A percentile compares a stretch with the other conserved stretches of the same genome.
These are phyloP conservation scores for Embidobia sp. DNA, from an alignment of 2,888 invertebrate genomes.

Conservation along the genomic window DNA sequence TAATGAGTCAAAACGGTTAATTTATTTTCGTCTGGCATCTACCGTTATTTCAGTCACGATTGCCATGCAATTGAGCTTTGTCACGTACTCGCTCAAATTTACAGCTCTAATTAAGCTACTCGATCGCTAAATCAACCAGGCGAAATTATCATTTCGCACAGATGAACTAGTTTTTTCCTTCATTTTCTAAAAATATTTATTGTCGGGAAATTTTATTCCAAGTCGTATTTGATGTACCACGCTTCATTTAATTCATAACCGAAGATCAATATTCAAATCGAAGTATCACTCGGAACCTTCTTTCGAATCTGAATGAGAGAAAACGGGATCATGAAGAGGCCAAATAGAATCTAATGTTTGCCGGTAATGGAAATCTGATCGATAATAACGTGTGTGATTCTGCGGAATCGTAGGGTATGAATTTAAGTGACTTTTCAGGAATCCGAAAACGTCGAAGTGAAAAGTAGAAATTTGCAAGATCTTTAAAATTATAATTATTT, in stretches of 20 bases:
- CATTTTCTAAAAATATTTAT: not conserved
- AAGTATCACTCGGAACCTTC: slow-evolving; percentile 1
- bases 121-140: not conserved
- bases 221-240: not conserved
- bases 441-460: too few relatives aligned
- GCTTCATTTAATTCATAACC: slow-evolving; percentile 15
- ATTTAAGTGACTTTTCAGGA: slow-evolving; percentile 17
- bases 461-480: too few relatives aligned
- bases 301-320: slow-evolving; percentile 5
- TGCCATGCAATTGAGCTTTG: too few relatives aligned
- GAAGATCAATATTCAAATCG: slow-evolving; percentile 18
- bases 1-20: too few relatives aligned
- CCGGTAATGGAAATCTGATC: slow-evolving; percentile 21
- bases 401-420: slow-evolving; percentile 2
- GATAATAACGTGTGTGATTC: slow-evolving; percentile 9
- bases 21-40: too few relatives aligned
- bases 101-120: slow-evolving; percentile 3
- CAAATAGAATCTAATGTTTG: slow-evolving; percentile 10
- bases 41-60: too few relatives aligned
- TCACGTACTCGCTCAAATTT: not conserved
- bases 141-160: not conserved
- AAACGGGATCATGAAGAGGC: slow-evolving; percentile 7
- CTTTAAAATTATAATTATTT: too few relatives aligned
- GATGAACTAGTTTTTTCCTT: not conserved
- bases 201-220: not conserved